These are phyloP conservation scores for Drosophila subquinaria DNA, from an alignment of 2,888 invertebrate species.

Conservation along the genomic window DNA sequence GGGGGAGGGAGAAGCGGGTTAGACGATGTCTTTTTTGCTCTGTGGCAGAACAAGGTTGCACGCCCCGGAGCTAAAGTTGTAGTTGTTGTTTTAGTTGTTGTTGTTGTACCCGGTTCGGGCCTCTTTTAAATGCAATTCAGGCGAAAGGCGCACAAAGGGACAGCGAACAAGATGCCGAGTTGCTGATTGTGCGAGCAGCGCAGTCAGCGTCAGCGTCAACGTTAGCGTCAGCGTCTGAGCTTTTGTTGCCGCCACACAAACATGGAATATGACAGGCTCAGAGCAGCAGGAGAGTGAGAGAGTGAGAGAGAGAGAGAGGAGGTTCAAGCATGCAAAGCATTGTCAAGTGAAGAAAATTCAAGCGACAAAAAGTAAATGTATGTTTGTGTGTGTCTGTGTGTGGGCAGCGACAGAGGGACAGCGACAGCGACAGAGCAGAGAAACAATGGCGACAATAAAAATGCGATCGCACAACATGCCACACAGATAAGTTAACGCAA, in stretches of 20 bases:
- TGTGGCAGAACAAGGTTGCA: constrained; percentile 73
- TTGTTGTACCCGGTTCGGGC: constrained; percentile 32
- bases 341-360: constrained; percentile 76
- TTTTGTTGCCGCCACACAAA: constrained; percentile 78
- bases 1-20: constrained; percentile 15
- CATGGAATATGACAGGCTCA: constrained; percentile 79
- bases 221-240: constrained; percentile 49
- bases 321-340: constrained; percentile 69
- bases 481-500: constrained; percentile 79
- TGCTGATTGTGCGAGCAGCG: constrained; percentile 73
- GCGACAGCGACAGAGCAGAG: constrained; percentile 34
- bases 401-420: constrained; percentile 45
- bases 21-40: constrained; percentile 67
- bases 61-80: constrained; percentile 28
- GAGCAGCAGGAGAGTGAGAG: constrained; percentile 35
- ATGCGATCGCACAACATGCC: constrained; percentile 81
- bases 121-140: constrained; percentile 74
- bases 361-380: constrained; percentile 66
- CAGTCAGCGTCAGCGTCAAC: constrained; percentile 33
- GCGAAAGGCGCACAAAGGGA: constrained; percentile 81
- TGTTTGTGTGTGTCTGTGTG: constrained; percentile 48
- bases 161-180: constrained; percentile 82
- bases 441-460: constrained; percentile 83
- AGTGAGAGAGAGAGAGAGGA: neutral
- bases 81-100: neutral